phyloP scores from a whole-genome alignment of 2,797 vertebrate genomes.

The Sebastes aleutianus region DNA sequence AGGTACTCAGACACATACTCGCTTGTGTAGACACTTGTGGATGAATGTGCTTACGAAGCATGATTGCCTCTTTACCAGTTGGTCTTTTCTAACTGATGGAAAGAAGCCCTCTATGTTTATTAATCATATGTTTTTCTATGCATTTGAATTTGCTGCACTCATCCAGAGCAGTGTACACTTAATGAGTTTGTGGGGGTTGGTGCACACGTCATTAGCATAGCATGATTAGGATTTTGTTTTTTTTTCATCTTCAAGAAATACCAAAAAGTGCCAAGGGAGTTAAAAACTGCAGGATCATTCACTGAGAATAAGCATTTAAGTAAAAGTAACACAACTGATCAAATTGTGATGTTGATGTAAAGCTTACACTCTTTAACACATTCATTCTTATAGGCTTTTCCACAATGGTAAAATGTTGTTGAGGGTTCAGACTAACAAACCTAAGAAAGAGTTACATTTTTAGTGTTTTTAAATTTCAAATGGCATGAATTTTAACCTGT shows the following conservation, averaged over 20 bases:
- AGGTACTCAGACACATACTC: slow-evolving; percentile 63
- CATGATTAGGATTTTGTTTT: not conserved
- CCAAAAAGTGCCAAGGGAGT: not conserved
- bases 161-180: not conserved
- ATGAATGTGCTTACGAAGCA: slow-evolving; percentile 42
- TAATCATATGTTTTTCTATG: not conserved
- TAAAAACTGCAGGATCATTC: not conserved
- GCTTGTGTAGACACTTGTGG: slow-evolving; percentile 57
- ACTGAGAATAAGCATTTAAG: not conserved
- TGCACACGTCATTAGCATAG: not conserved
- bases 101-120: slow-evolving; percentile 16
- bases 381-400: not conserved
- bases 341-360: not conserved
- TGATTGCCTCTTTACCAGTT: slow-evolving; percentile 54
- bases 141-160: slow-evolving; percentile 5
- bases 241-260: not conserved
- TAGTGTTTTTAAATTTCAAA: not conserved
- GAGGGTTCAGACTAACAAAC: not conserved
- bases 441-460: not conserved
- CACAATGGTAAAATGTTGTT: not conserved
- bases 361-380: not conserved
- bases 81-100: slow-evolving; percentile 46
- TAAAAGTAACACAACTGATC: not conserved
- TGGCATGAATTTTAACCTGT: not conserved
- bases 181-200: not conserved